Base-by-base conservation (phyloP, 2,888 invertebrate genomes). In the Frankliniella fusca region DNA sequence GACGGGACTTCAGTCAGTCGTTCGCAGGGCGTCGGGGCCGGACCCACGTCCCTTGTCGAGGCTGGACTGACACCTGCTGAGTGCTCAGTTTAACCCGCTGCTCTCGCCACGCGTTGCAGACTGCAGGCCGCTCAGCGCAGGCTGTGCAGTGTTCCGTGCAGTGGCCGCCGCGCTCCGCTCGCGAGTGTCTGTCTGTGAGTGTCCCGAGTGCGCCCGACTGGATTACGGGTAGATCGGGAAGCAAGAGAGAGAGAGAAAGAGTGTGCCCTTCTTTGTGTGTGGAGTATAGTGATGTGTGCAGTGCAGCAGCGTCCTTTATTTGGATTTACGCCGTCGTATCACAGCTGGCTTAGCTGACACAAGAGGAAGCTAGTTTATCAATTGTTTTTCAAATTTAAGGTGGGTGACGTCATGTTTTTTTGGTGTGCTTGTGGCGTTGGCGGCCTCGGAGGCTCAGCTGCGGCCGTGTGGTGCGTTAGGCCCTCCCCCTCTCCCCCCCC, bases 391-490 rank as follows among this genome's bases (percentile, higher is more conserved):
- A 76, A 76, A 76, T 76, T 76, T 12, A 70, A 76, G 70, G 70
- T 76, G 70, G 70, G 70, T 76, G 70, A 76, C 70, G 70, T 76
- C 70, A 76, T 12, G 70, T 70, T 10, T 70, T 20, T 70, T n/a
- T 20, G 5, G 23, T 27, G 70, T 27, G 23, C 10, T 18, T 61
- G 15, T 61, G 61, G 38, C n/a, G 61, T 61, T 61, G 61, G 61
- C 15, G 20, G 20, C 61, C 61, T n/a, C 61, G n/a, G 20, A n/a
- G 15, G 61, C 61, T 20, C 38, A 38, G 61, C 61, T 11, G 11
- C 61, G 20, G 61, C 61, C 61, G 61, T 2, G 23, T 76, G 70
- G 70, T 12, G 70, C 70, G 27, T 23, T 70, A 23, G 70, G n/a
- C 70, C 70, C 70, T 38, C 70, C 23, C 8, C 12, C 54, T 10